Base-by-base conservation (phyloP, 2,113 vertebrate species). In the Pampusana beccarii region DNA sequence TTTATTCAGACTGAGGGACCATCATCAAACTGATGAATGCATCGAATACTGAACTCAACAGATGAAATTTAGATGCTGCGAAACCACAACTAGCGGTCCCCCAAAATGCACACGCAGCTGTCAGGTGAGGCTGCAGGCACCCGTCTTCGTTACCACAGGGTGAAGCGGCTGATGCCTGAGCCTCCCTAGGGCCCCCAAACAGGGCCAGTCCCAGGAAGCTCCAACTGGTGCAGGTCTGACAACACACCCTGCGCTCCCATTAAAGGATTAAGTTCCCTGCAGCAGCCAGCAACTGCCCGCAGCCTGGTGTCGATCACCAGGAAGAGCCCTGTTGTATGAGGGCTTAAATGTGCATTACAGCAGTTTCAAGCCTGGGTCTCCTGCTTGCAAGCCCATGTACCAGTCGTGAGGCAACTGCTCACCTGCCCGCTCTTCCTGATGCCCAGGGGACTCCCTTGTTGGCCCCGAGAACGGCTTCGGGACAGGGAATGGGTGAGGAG, bases 351-450 rank as follows among this genome's bases (percentile, higher is more conserved):
- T 8, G 50, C 26, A 4, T 21, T 20, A 23, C 12, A 40, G 40
- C 20, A 4, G 26, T 24, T 11, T n/a, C 36, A 16, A 14, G 16
- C 48, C 34, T 13, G 10, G 40, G 23, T 13, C 44, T 31, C 48
- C 29, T 26, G 8, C 50, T 57, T 24, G 6, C 13, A 18, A 16
- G 15, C 2, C 7, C 3, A 10, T 19, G 33, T 50, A 53, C 50
- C 51, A 28, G n/a, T 10, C 0, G 0, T 5, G 24, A n/a, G 48
- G 36, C 24, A 28, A 4, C 34, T 11, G 28, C 44, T 40, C 0
- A 0, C 57, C 17, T 2, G 29, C 5, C 2, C 3, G n/a, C 12
- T 13, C 31, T 13, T 40, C n/a, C 28, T 26, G 40, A 2, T 1
- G 0, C 54, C 5, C 11, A 26, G 10, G 11, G n/a, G 6, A 3